Conservation (phyloP, 2,888 invertebrate genomes). For the Dryobota labecula region DNA sequence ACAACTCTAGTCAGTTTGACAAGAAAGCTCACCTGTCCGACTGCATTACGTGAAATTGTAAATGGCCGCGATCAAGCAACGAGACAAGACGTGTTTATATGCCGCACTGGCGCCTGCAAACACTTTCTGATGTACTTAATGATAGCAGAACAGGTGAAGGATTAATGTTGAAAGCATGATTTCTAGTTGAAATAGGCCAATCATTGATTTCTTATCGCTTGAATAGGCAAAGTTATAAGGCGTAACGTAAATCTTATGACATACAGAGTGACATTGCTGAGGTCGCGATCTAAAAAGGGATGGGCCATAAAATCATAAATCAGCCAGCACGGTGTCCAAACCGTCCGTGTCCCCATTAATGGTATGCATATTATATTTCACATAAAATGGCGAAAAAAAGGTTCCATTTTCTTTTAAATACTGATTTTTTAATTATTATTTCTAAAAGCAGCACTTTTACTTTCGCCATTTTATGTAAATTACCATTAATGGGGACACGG, state of each 20-base stretch:
- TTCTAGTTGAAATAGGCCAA: conserved; percentile 65
- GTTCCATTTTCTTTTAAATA: no score
- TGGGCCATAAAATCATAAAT: conserved; percentile 29
- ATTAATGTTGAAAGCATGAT: conserved; percentile 65
- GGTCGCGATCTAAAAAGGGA: conserved; percentile 13
- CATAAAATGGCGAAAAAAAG: no score
- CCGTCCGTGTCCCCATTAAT: no score
- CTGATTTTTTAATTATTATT: no score
- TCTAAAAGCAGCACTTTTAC: no score
- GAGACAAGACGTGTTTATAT: conserved; percentile 75
- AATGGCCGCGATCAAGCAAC: conserved; percentile 68
- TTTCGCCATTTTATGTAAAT: no score
- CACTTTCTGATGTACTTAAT: conserved; percentile 78
- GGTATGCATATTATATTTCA: no score
- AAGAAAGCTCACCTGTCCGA: conserved; percentile 74
- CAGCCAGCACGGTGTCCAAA: neutral
- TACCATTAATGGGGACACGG: no score
- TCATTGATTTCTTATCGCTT: conserved; percentile 56
- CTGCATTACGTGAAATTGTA: conserved; percentile 74
- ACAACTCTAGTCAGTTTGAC: conserved; percentile 62
- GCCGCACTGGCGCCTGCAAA: conserved; percentile 59
- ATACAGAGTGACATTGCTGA: conserved; percentile 18
- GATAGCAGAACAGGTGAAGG: conserved; percentile 75
- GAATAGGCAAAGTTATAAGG: conserved; percentile 34
- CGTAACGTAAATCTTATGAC: conserved; percentile 36